Base-by-base conservation (phyloP, 1,140 invertebrate species). In the Nomia melanderi region DNA sequence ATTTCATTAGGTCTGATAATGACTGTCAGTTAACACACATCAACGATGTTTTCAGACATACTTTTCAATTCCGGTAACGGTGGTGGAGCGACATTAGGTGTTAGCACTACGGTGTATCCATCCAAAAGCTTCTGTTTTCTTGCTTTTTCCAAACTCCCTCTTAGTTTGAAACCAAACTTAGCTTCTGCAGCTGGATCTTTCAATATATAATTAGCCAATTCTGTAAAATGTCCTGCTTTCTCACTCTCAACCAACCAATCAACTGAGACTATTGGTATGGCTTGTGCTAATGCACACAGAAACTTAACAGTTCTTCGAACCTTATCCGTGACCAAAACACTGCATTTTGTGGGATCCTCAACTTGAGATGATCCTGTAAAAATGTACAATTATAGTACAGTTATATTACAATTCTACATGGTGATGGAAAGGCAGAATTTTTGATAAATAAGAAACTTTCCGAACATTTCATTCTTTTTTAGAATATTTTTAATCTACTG, bases 251-350 rank as follows among this genome's bases (percentile, higher is more conserved):
- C 44, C 5, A 94, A 73, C 93, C 93, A 94, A 25, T 90, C 81
- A 0, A 88, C 25, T 4, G 92, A 89, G 1, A 93, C 90, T 75
- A 94, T 93, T 1, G 92, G 92, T 27, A 89, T 84, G 29, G 92
- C 91, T 44, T 70, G 78, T 0, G 90, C 90, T 12, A 93, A 60
- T 5, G 90, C 88, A 25, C 92, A 93, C 11, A 94, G 81, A 73
- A 94, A 93, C 86, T 94, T 93, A 2, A 90, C 85, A 12, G 93
- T 93, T 73, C 93, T 89, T 59, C 90, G 88, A 31, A 94, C 84
- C 87, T 93, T 93, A 39, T 93, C 93, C 17, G 93, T 93, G 5
- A 93, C 90, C 6, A 94, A 72, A 29, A 93, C 78, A 17, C 88
- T 85, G 62, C 92, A 93, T 11, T 89, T 85, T 9, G 77, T 33